Percentiles rank a stretch among this genome's conserved stretches.
Evolutionary conservation across 1,140 invertebrate species (phyloP).

Genomic region (Drosophila aff.): DNA sequence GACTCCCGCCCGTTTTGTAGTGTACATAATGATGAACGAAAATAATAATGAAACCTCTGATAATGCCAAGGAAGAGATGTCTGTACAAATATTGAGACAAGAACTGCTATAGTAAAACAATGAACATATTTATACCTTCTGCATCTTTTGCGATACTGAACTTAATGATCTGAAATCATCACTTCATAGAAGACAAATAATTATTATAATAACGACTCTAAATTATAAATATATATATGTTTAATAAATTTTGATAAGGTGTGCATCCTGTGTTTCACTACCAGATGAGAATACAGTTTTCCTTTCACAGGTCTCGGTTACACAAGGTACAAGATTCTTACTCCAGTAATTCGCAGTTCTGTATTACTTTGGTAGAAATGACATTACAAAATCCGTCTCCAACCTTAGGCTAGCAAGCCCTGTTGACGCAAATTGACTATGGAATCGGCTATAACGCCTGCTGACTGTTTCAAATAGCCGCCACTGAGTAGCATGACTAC

Average conservation of each 20-base stretch:
- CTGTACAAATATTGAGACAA: conserved; percentile 52
- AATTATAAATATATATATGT: conserved; percentile 38
- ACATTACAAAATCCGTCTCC: background rate
- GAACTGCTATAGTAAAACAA: conserved; percentile 22
- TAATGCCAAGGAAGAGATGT: conserved; percentile 48
- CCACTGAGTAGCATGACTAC: conserved; percentile 96
- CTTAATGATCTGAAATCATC: conserved; percentile 51
- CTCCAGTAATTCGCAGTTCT: background rate
- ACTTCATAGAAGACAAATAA: conserved; percentile 56
- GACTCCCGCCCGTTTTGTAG: conserved; percentile 23
- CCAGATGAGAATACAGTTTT: background rate
- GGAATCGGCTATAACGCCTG: conserved; percentile 92
- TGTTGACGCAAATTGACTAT: conserved; percentile 89
- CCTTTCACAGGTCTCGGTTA: conserved; percentile 33
- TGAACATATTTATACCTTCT: conserved; percentile 46
- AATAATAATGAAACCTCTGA: conserved; percentile 29
- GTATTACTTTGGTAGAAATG: conserved; percentile 1
- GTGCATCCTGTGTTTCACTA: background rate
- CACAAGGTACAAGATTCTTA: background rate
- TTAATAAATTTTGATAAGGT: conserved; percentile 54
- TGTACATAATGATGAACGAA: conserved; percentile 37
- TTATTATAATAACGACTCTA: conserved; percentile 45
- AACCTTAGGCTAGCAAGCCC: conserved; percentile 50
- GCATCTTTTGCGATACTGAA: conserved; percentile 48
- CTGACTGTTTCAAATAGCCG: conserved; percentile 91